phyloP scores from a whole-genome alignment of 2,113 vertebrate genomes.

The Melanerpes formicivorus region DNA sequence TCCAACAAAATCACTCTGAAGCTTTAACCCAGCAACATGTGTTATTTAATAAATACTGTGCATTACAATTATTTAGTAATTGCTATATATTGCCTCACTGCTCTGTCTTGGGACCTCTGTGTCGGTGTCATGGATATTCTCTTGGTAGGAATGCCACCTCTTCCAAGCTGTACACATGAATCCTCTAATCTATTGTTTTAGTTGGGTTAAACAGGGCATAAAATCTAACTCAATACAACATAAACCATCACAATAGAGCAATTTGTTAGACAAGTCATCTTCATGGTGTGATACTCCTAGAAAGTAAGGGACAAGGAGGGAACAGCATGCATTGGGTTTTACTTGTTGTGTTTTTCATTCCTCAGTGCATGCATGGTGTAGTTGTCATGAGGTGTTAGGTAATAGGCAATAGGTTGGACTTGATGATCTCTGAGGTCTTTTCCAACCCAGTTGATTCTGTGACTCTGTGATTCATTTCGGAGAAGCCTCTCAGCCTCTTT shows the following conservation, averaged over 20 bases:
- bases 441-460: too few species aligned
- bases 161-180: slow-evolving; percentile 14
- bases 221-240: slow-evolving; percentile 23
- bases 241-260: neutral
- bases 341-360: neutral
- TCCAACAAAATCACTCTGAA: neutral
- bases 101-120: neutral
- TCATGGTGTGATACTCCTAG: neutral
- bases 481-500: neutral
- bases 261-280: slow-evolving; percentile 24
- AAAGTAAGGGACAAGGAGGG: neutral
- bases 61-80: neutral
- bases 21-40: neutral
- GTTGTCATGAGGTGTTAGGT: too few species aligned
- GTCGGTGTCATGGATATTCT: neutral
- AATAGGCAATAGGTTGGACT: too few species aligned
- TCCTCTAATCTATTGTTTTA: slow-evolving; percentile 5
- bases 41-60: neutral
- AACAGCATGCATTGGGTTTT: neutral
- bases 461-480: neutral
- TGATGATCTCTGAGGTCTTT: too few species aligned
- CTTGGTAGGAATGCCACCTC: neutral
- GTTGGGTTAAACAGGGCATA: slow-evolving; percentile 21
- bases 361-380: neutral
- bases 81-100: neutral